A percentile compares a stretch with the other conserved stretches of the same genome.
Evolutionary conservation across 2,888 invertebrate species (phyloP).

Genomic region (Dendrolimus pini): DNA sequence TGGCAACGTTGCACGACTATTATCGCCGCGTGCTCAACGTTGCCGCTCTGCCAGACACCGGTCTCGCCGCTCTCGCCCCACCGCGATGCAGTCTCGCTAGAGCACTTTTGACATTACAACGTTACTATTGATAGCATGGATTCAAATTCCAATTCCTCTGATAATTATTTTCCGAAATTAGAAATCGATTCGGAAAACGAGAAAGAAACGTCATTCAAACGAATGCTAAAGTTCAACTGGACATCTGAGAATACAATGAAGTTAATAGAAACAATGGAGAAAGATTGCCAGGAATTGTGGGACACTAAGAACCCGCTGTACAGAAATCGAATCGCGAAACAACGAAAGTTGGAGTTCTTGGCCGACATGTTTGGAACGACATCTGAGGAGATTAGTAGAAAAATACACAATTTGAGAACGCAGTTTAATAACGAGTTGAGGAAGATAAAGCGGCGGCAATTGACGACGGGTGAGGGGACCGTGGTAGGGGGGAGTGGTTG

Average conservation of each 20-base stretch:
- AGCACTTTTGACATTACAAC: slow-evolving; percentile 47
- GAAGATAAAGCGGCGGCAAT: slow-evolving; percentile 51
- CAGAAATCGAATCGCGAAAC: slow-evolving; percentile 42
- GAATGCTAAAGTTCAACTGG: slow-evolving; percentile 38
- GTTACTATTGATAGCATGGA: slow-evolving; percentile 46
- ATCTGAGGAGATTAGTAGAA: slow-evolving; percentile 54
- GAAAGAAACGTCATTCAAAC: slow-evolving; percentile 18
- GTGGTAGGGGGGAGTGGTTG: slow-evolving; percentile 42
- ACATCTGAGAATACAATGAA: slow-evolving; percentile 50
- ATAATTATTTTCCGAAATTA: slow-evolving; percentile 46
- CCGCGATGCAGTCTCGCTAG: slow-evolving; percentile 65
- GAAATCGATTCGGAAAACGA: slow-evolving; percentile 49
- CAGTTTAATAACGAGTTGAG: slow-evolving; percentile 63
- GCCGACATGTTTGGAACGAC: slow-evolving; percentile 54
- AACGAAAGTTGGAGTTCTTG: slow-evolving; percentile 43
- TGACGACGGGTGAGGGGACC: slow-evolving; percentile 18
- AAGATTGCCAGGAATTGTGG: slow-evolving; percentile 59
- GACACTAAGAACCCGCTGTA: slow-evolving; percentile 47
- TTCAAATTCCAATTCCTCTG: slow-evolving; percentile 49
- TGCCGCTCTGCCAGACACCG: slow-evolving; percentile 57
- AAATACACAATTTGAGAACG: slow-evolving; percentile 60
- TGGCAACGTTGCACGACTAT: slow-evolving; percentile 31
- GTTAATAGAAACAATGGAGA: slow-evolving; percentile 48
- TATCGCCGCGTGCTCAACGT: slow-evolving; percentile 29
- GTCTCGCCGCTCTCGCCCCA: slow-evolving; percentile 46